Conservation (phyloP, 2,797 vertebrate species). For the Enteromius fasciolatus region DNA sequence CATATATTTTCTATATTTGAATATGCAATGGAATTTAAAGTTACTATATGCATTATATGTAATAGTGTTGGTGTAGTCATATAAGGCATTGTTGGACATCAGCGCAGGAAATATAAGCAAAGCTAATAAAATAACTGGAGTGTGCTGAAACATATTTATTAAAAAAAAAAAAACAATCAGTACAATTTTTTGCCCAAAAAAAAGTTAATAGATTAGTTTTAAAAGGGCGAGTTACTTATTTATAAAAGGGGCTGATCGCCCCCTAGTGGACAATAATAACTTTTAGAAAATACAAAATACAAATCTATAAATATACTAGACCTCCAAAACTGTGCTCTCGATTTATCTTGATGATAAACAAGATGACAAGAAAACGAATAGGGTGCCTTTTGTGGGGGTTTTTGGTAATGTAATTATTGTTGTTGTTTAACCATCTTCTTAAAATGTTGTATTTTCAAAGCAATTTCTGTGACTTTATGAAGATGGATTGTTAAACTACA, state of each 20-base stretch:
- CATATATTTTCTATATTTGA: constrained; percentile 23
- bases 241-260: constrained; percentile 12
- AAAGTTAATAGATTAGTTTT: background rate
- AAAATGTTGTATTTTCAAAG: background rate
- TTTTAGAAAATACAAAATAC: too few relatives aligned
- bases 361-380: background rate
- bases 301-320: background rate
- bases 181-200: background rate
- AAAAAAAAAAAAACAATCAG: background rate
- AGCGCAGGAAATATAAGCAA: background rate
- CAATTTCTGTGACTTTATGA: background rate
- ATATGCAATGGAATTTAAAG: constrained; percentile 35
- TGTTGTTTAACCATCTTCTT: background rate
- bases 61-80: constrained; percentile 27
- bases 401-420: too few relatives aligned
- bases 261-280: background rate
- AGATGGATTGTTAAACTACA: background rate
- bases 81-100: background rate
- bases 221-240: background rate
- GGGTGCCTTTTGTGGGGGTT: background rate
- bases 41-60: constrained; percentile 38
- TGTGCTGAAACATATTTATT: background rate
- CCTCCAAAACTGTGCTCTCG: background rate
- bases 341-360: background rate
- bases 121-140: background rate